These are phyloP conservation scores for Mesorhabditis sp. DNA, from an alignment of 2,888 invertebrate genomes.

Conservation along the genomic window DNA sequence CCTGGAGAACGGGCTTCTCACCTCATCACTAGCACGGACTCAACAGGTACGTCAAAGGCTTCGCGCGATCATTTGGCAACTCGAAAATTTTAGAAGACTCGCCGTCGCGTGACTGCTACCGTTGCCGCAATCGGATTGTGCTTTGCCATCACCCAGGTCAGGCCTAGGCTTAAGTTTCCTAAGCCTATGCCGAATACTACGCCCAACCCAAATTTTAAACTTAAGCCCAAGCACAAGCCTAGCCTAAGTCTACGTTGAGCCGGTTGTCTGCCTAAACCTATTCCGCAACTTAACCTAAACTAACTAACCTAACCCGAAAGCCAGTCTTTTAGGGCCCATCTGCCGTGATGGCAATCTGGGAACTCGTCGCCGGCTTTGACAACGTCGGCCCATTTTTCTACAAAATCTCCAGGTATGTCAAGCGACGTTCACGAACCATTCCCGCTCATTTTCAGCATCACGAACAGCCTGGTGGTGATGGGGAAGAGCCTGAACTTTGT, in stretches of 20 bases:
- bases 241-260: too few species aligned
- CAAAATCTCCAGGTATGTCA: slow-evolving; percentile 23
- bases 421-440: neutral
- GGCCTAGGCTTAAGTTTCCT: neutral
- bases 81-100: neutral
- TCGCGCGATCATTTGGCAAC: neutral
- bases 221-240: neutral
- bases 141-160: slow-evolving; percentile 49
- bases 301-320: too few species aligned
- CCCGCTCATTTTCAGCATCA: slow-evolving; percentile 34
- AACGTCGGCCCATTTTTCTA: slow-evolving; percentile 28
- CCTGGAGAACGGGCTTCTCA: slow-evolving; percentile 22
- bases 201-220: neutral
- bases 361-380: slow-evolving; percentile 41
- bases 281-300: too few species aligned
- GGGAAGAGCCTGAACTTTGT: slow-evolving; percentile 56
- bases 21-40: slow-evolving; percentile 23
- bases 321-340: slow-evolving; percentile 39
- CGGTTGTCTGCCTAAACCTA: too few species aligned
- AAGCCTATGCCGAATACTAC: neutral
- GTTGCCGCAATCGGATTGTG: slow-evolving; percentile 52
- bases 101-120: slow-evolving; percentile 45
- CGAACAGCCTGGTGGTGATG: slow-evolving; percentile 51
- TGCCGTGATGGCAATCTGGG: slow-evolving; percentile 52
- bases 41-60: slow-evolving; percentile 20